Evolutionary conservation across 2,888 invertebrate species (phyloP).

Genomic region (Diloba caeruleocephala): DNA sequence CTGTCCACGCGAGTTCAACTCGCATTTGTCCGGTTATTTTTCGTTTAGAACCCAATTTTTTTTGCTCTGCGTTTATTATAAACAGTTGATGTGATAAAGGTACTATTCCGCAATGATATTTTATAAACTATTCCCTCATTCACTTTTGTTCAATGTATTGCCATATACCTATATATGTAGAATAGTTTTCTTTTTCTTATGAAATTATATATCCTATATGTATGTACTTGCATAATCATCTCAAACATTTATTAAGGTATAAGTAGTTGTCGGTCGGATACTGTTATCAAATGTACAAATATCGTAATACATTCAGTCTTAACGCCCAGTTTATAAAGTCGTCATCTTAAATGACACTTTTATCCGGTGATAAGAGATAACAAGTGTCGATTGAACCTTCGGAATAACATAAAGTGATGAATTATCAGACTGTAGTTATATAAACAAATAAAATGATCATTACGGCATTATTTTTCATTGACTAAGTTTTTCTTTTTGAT

Average conservation of each 20-base stretch:
- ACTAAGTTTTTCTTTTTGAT: neutral
- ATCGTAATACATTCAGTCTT: constrained; percentile 20
- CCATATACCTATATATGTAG: neutral
- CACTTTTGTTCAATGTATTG: too few species aligned
- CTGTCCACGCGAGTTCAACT: too few species aligned
- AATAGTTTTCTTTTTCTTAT: too few species aligned
- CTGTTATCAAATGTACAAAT: constrained; percentile 32
- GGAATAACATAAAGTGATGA: constrained; percentile 21
- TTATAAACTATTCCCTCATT: too few species aligned
- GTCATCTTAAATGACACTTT: constrained; percentile 50
- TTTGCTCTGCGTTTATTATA: too few species aligned
- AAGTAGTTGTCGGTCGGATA: constrained; percentile 23
- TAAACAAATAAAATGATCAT: constrained; percentile 17
- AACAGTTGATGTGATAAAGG: too few species aligned
- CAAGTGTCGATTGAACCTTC: constrained; percentile 48
- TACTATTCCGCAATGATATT: too few species aligned
- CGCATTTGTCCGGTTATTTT: too few species aligned
- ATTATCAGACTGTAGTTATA: constrained; percentile 37
- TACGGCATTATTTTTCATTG: constrained; percentile 25
- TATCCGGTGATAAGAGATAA: constrained; percentile 69
- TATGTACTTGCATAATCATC: neutral
- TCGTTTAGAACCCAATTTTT: too few species aligned
- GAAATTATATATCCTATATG: too few species aligned
- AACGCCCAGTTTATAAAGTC: constrained; percentile 30
- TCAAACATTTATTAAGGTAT: constrained; percentile 10